Evolutionary conservation across 2,888 invertebrate genomes (phyloP).

Genomic region (Mayetiola destructor): DNA sequence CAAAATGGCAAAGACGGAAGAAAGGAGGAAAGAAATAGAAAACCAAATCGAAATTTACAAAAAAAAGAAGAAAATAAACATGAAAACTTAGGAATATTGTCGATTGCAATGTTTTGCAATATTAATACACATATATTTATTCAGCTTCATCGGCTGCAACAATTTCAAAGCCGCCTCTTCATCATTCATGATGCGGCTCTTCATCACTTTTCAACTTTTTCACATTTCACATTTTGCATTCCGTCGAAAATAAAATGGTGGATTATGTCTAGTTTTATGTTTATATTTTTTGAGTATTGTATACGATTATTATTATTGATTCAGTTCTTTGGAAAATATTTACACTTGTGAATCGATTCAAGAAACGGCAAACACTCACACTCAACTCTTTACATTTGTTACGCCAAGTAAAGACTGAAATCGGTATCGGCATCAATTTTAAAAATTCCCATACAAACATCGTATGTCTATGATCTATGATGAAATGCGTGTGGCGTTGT

Average conservation of each 20-base stretch:
- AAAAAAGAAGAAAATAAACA: too few species aligned
- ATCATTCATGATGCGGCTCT: too few species aligned
- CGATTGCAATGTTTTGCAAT: constrained; percentile 8
- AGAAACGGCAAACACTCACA: too few species aligned
- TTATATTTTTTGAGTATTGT: constrained; percentile 6
- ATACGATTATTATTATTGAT: constrained; percentile 9
- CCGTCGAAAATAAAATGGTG: not conserved
- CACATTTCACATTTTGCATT: not conserved
- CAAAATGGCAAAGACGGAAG: not conserved
- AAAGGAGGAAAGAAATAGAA: not conserved
- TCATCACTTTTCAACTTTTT: not conserved
- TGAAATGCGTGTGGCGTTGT: too few species aligned
- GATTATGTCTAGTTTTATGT: not conserved
- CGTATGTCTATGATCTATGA: too few species aligned
- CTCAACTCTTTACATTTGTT: too few species aligned
- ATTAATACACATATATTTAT: constrained; percentile 7
- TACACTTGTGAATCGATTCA: too few species aligned
- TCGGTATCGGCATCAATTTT: too few species aligned
- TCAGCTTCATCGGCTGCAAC: not conserved
- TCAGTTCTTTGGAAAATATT: constrained; percentile 6
- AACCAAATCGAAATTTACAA: too few species aligned
- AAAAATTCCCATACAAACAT: too few species aligned
- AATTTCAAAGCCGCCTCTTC: too few species aligned
- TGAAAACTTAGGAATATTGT: not conserved
- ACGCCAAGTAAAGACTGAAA: too few species aligned